Conservation (phyloP, 1,140 invertebrate species). For the Contarinia nasturtii region DNA sequence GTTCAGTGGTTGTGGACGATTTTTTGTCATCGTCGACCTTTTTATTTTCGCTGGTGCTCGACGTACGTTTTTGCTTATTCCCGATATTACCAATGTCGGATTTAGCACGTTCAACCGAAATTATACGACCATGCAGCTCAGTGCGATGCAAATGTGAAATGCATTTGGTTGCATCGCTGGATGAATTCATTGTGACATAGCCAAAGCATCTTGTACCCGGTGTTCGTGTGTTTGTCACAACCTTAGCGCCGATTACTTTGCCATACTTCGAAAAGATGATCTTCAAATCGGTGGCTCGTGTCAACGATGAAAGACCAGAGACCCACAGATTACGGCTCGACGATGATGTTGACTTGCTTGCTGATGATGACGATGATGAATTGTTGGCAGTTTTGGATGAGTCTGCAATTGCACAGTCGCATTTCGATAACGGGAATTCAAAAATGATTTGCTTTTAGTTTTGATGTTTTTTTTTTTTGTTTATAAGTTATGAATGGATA, state of each 20-base stretch:
- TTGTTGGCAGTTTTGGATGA: constrained; percentile 1
- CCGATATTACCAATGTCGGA: constrained; percentile 25
- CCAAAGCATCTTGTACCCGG: constrained; percentile 85
- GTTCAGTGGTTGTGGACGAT: constrained; percentile 9
- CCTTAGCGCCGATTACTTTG: constrained; percentile 87
- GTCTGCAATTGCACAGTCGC: not conserved
- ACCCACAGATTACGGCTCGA: constrained; percentile 73
- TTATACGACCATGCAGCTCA: constrained; percentile 78
- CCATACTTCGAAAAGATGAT: constrained; percentile 79
- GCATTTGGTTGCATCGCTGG: constrained; percentile 73
- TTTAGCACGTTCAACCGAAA: constrained; percentile 74
- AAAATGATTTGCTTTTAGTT: not conserved
- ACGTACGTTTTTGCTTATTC: not conserved
- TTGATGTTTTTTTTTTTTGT: constrained; percentile 1
- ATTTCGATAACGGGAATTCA: constrained; percentile 13
- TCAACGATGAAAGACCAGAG: constrained; percentile 71
- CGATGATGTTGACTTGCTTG: constrained; percentile 16
- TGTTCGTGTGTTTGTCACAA: constrained; percentile 84
- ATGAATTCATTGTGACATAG: constrained; percentile 81
- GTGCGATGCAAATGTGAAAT: constrained; percentile 77
- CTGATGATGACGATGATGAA: not conserved
- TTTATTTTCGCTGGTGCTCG: not conserved
- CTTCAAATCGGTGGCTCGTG: constrained; percentile 81
- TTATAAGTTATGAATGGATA: too few species aligned
- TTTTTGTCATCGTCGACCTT: constrained; percentile 22